Evolutionary conservation across 2,888 invertebrate genomes (phyloP), one percentile per base, ranked within the genome.

Genomic region (Argyresthia goedartella): DNA sequence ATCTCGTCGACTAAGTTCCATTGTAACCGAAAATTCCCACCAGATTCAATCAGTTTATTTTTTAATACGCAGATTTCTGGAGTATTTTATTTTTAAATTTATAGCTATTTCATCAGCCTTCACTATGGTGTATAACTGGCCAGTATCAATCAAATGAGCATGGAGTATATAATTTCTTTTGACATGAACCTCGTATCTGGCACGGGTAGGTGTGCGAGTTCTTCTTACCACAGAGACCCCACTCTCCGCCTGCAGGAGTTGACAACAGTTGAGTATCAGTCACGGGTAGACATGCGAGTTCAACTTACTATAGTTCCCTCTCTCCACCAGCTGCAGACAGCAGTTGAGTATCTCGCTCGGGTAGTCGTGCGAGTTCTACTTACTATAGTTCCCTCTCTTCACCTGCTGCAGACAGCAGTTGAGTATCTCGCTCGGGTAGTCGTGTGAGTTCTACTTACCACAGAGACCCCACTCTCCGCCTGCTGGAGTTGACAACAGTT

Each of bases 301-400:
- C 0, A 4, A 25, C 76, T 76, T 65, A 89, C 89, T 88, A 67
- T 79, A 75, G 57, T 81, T 81, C 9, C n/a, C n/a, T n/a, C n/a
- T n/a, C n/a, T n/a, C n/a, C n/a, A n/a, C n/a, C n/a, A n/a, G n/a
- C n/a, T n/a, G n/a, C n/a, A n/a, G n/a, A n/a, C n/a, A n/a, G n/a
- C n/a, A n/a, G n/a, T n/a, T n/a, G 0, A 90, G 67, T 44, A 90
- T 89, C 63, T 89, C 89, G 61, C 90, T 89, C n/a, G n/a, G n/a
- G n/a, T n/a, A n/a, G n/a, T n/a, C n/a, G n/a, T n/a, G n/a, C n/a
- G 25, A 25, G 6, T 25, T 25, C 6, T 25, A 25, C 76, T 76
- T 65, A 89, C 89, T 71, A 89, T 88, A 75, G 57, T 81, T 81
- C 9, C 84, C 85, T 49, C 86, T 73, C 58, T 87, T 81, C 0